Evolutionary conservation across 2,797 vertebrate species (phyloP).

Genomic region (Fratercula arctica): DNA sequence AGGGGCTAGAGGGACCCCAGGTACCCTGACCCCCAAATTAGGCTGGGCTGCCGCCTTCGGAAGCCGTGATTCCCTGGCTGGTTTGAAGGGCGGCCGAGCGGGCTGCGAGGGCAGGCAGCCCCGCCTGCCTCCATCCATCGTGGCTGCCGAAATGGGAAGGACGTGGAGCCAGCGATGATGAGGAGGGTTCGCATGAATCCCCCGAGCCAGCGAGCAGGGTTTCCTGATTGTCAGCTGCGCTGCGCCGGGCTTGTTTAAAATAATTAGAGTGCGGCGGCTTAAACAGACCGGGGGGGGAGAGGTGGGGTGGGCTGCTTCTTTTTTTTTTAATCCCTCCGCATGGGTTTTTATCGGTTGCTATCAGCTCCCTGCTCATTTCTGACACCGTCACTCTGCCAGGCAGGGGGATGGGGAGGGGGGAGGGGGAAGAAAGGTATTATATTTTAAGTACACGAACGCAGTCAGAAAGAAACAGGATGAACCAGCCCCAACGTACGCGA

Average conservation of each 20-base stretch:
- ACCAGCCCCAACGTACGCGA: neutral
- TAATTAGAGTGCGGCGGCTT: slow-evolving; percentile 78
- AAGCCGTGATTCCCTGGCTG: slow-evolving; percentile 60
- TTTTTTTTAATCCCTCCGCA: slow-evolving; percentile 44
- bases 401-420: slow-evolving; percentile 64
- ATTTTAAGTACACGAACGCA: slow-evolving; percentile 78
- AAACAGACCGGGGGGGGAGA: slow-evolving; percentile 24
- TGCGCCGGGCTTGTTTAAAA: slow-evolving; percentile 79
- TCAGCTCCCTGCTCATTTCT: slow-evolving; percentile 77
- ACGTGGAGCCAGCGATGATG: slow-evolving; percentile 67
- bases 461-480: slow-evolving; percentile 53
- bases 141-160: slow-evolving; percentile 65
- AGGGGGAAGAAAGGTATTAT: slow-evolving; percentile 62
- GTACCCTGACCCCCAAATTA: neutral
- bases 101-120: slow-evolving; percentile 60
- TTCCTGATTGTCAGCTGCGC: slow-evolving; percentile 83
- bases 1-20: neutral
- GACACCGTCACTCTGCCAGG: slow-evolving; percentile 77
- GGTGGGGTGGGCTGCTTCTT: neutral
- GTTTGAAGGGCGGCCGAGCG: slow-evolving; percentile 54
- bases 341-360: slow-evolving; percentile 76
- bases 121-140: slow-evolving; percentile 66
- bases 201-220: slow-evolving; percentile 71
- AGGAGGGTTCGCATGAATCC: slow-evolving; percentile 72
- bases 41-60: slow-evolving; percentile 49